Evolutionary conservation across 2,797 vertebrate genomes (phyloP), one percentile per base, ranked within the genome.

Genomic region (Sebastolobus alascanus): DNA sequence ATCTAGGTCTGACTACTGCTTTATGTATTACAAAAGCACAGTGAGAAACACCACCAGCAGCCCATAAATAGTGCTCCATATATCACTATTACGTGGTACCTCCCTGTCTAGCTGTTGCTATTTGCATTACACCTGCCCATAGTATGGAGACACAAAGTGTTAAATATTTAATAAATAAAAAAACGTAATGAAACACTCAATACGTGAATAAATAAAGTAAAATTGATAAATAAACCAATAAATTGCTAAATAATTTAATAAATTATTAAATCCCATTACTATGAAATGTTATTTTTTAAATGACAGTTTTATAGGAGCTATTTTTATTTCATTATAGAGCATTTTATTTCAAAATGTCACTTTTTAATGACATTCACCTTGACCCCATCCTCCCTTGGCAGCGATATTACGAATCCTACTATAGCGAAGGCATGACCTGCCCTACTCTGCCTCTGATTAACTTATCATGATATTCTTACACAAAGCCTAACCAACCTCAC

Each of bases 31-130:
- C 55, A 80, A 71, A 84, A 83, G 67, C 77, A 81, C 56, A 77
- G 88, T 50, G 72, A 78, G 74, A 83, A 82, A 88, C 70, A 78
- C 27, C 8, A 75, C 37, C 75, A 52, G 76, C 75, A 52, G 31
- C 68, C 25, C 25, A 65, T 16, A 14, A 65, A 75, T 25, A 80
- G 56, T 46, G 67, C 64, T 78, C 67, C 79, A 80, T 75, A 52
- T 64, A 50, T 84, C 65, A 65, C 27, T 54, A 40, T 61, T 55
- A 67, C 4, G 27, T 65, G 55, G 16, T 38, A 64, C 43, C 29
- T 55, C 56, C 66, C 67, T 60, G 20, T 68, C 25, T 31, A 54
- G 52, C 35, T 69, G 69, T 66, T 20, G 18, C 16, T 58, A 18
- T 43, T 43, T 70, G 10, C 38, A 58, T 72, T 37, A 64, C 46